phyloP scores from a whole-genome alignment of 2,113 vertebrate species.

The Trogon surrucura region DNA sequence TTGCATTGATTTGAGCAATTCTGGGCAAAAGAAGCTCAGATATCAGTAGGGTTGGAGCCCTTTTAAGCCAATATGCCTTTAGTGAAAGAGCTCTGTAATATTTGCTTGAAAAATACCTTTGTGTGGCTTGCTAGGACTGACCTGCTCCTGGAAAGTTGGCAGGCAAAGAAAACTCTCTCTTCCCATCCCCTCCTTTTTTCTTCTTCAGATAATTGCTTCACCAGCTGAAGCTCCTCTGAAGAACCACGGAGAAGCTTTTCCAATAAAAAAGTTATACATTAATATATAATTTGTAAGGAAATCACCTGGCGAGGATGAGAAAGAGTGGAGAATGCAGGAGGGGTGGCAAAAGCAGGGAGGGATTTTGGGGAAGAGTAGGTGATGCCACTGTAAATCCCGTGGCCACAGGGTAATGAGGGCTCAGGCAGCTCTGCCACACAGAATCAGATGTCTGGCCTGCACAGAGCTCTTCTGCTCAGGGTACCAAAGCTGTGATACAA shows the following conservation, averaged over 20 bases:
- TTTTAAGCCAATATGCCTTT: conserved; percentile 29
- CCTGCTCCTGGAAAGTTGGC: neutral
- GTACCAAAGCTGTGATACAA: neutral
- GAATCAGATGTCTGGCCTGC: neutral
- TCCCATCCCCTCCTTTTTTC: neutral
- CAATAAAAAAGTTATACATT: neutral
- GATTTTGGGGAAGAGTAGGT: neutral
- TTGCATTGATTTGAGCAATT: conserved; percentile 17
- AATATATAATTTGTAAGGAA: neutral
- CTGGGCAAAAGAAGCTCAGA: neutral
- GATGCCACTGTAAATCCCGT: neutral
- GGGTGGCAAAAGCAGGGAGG: neutral
- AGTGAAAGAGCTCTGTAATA: conserved; percentile 31
- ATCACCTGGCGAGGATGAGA: neutral
- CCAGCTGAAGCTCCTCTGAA: neutral
- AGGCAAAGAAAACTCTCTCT: neutral
- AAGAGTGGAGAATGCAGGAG: neutral
- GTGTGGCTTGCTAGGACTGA: neutral
- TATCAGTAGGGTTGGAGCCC: neutral
- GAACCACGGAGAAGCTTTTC: neutral
- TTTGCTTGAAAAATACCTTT: conserved; percentile 26
- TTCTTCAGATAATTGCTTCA: neutral
- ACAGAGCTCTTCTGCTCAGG: neutral
- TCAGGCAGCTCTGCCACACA: neutral
- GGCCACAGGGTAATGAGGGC: neutral